phyloP scores from a whole-genome alignment of 1,140 invertebrate species.

The Phthorimaea operculella region DNA sequence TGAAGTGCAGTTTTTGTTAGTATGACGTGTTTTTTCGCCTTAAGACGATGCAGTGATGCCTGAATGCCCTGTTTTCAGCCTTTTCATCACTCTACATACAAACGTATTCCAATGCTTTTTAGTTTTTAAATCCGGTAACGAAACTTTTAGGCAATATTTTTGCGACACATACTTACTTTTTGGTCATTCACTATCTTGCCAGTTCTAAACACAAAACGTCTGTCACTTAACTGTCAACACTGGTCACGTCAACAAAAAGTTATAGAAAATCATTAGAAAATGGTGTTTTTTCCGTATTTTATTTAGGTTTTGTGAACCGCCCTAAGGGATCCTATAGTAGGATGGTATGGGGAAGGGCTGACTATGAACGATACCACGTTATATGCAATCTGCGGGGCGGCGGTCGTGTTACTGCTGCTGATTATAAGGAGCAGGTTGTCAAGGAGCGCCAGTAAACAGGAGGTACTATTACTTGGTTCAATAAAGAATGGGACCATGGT shows the following conservation, averaged over 20 bases:
- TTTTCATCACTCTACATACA: too few species aligned
- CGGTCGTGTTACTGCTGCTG: constrained; percentile 28
- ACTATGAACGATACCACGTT: constrained; percentile 32
- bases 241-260: neutral
- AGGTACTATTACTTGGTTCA: neutral
- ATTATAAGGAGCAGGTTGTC: constrained; percentile 38
- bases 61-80: too few species aligned
- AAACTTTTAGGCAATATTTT: too few species aligned
- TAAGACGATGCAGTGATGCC: too few species aligned
- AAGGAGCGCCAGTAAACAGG: constrained; percentile 17
- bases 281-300: neutral
- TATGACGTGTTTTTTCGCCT: too few species aligned
- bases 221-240: neutral
- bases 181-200: neutral
- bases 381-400: constrained; percentile 31
- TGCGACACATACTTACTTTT: too few species aligned
- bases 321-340: neutral
- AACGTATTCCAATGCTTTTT: too few species aligned
- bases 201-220: neutral
- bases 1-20: too few species aligned
- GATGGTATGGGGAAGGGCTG: constrained; percentile 11
- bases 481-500: too few species aligned
- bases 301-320: neutral
- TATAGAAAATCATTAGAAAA: neutral
- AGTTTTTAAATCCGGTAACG: too few species aligned